phyloP scores from a whole-genome alignment of 2,888 invertebrate species.

The Tricholauxania praeusta region DNA sequence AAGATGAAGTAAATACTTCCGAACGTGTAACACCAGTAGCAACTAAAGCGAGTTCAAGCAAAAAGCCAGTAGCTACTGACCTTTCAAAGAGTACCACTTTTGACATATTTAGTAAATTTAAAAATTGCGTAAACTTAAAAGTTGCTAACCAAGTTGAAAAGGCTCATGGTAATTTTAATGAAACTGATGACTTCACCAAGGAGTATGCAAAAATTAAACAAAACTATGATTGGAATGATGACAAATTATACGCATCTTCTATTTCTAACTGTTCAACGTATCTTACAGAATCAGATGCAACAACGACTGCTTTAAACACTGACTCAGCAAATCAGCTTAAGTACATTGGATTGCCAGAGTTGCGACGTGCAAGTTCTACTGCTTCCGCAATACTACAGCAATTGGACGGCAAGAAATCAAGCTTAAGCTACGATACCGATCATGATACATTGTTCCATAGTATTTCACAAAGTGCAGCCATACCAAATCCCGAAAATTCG shows the following conservation, averaged over 20 bases:
- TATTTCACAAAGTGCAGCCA: constrained; percentile 47
- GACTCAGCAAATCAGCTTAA: too few relatives aligned
- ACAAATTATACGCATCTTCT: constrained; percentile 46
- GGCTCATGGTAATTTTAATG: neutral
- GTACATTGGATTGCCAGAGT: too few relatives aligned
- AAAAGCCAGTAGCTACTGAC: neutral
- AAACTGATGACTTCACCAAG: neutral
- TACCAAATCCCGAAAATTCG: neutral
- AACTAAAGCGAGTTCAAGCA: neutral
- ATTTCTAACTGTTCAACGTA: constrained; percentile 52
- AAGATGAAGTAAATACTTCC: constrained; percentile 45
- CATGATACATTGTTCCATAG: constrained; percentile 62
- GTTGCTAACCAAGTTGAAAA: neutral
- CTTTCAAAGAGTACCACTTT: neutral
- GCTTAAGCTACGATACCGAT: constrained; percentile 63
- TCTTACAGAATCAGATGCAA: constrained; percentile 43
- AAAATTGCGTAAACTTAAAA: neutral
- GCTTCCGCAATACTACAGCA: neutral
- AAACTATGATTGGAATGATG: constrained; percentile 29
- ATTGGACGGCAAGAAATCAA: constrained; percentile 51
- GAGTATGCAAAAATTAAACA: neutral
- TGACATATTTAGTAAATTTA: neutral
- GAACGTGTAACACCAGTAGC: constrained; percentile 39
- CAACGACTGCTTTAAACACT: constrained; percentile 43
- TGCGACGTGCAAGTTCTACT: neutral